These are phyloP conservation scores for Caenorhabditis sp. DNA, from an alignment of 2,888 invertebrate genomes.

Conservation along the genomic window DNA sequence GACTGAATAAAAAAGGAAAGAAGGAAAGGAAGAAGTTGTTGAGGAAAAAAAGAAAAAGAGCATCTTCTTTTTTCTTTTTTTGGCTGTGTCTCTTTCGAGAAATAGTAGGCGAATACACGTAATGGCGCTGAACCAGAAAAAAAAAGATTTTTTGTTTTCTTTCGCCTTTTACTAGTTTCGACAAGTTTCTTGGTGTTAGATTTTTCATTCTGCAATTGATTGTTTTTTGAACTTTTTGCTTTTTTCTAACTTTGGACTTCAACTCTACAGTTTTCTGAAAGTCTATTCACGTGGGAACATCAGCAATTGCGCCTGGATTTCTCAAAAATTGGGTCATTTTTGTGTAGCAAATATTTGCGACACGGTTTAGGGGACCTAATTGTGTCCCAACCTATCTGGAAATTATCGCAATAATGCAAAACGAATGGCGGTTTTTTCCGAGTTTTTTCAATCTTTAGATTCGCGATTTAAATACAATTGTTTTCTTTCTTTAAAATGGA, in stretches of 20 bases:
- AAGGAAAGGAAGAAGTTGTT: conserved; percentile 2
- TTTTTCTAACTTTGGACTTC: neutral
- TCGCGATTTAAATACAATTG: too few relatives aligned
- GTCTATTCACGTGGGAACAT: too few relatives aligned
- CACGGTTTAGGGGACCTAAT: too few relatives aligned
- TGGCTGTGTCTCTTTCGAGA: neutral
- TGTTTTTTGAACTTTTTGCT: neutral
- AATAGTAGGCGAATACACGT: neutral
- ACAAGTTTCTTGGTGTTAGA: neutral
- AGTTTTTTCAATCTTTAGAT: too few relatives aligned
- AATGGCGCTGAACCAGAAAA: conserved; percentile 1
- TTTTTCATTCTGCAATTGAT: neutral
- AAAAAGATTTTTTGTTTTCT: neutral
- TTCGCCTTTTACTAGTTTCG: neutral
- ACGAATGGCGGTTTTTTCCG: too few relatives aligned
- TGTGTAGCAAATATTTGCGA: too few relatives aligned
- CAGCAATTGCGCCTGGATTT: too few relatives aligned
- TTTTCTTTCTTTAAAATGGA: too few relatives aligned
- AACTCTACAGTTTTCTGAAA: too few relatives aligned
- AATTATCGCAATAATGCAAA: too few relatives aligned
- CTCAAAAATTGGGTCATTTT: too few relatives aligned
- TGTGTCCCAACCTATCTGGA: too few relatives aligned
- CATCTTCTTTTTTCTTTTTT: conserved; percentile 1
- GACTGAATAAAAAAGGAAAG: neutral
- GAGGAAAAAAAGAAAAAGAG: neutral